These are phyloP conservation scores for Leptopilina boulardi DNA, from an alignment of 1,140 invertebrate species.

Conservation along the genomic window DNA sequence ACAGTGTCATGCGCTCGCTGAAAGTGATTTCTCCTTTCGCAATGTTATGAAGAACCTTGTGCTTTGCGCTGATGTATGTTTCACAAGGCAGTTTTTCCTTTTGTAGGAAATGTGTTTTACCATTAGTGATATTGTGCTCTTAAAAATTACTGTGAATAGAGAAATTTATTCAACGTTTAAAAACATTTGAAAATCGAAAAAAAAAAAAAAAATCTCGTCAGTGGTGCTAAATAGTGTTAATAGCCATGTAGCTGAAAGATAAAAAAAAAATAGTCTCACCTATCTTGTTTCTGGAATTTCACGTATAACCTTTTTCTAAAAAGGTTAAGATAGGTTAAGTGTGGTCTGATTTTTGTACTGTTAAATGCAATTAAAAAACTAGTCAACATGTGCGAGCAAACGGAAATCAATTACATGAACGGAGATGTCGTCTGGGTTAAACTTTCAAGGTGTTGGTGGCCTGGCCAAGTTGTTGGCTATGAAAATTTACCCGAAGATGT, in stretches of 20 bases:
- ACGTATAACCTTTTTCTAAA: too few species aligned
- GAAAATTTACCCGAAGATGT: slow-evolving; percentile 81
- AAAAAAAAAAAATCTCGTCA: not conserved
- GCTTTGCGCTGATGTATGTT: not conserved
- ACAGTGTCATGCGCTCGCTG: slow-evolving; percentile 18
- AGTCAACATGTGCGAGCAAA: slow-evolving; percentile 80
- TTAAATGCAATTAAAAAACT: slow-evolving; percentile 50
- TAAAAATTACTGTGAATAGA: not conserved
- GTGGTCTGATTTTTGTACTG: slow-evolving; percentile 22
- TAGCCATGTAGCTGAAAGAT: slow-evolving; percentile 30
- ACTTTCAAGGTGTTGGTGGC: slow-evolving; percentile 86
- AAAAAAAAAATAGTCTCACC: slow-evolving; percentile 10
- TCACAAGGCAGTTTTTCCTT: not conserved
- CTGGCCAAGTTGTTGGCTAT: slow-evolving; percentile 83
- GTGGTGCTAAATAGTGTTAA: slow-evolving; percentile 4
- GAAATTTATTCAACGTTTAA: not conserved
- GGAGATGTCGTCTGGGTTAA: slow-evolving; percentile 91
- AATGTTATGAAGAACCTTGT: slow-evolving; percentile 25
- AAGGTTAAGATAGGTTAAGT: slow-evolving; percentile 31
- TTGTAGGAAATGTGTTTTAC: not conserved
- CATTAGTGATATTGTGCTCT: not conserved
- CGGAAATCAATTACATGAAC: slow-evolving; percentile 79
- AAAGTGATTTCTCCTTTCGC: slow-evolving; percentile 6
- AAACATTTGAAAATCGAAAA: not conserved
- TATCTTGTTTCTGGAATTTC: slow-evolving; percentile 7